Base-by-base conservation (phyloP, 2,113 vertebrate genomes). In the Oryctolagus cuniculus region DNA sequence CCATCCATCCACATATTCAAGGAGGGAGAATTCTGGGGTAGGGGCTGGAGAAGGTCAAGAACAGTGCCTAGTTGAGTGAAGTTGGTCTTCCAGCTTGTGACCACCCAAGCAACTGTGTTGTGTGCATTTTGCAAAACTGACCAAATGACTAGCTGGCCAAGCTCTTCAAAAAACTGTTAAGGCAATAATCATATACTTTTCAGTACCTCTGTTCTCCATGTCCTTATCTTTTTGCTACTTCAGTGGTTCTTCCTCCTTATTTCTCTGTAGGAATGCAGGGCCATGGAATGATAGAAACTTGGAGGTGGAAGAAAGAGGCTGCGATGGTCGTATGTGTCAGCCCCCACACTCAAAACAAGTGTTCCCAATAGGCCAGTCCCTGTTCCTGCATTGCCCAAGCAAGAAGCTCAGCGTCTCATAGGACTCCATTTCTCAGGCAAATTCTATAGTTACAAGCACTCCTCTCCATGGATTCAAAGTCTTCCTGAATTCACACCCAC, bases 161-260 rank as follows among this genome's bases (percentile, higher is more conserved):
- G 29, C 31, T 72, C 63, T 73, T 86, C n/a, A 61, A 84, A 84
- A 94, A 87, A 13, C 51, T 87, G 6, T 31, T 88, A 91, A 82
- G 53, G 70, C n/a, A 89, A 69, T 19, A 72, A 58, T 1, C 1
- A n/a, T 6, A 25, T 69, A 44, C 72, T 89, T 90, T 87, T 88
- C 55, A 44, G 29, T 74, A 34, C 10, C 58, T 49, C 24, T 84
- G 12, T 36, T 80, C 12, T 73, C 53, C 15, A 8, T 51, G 21
- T 72, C 85, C 58, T 75, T 82, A 81, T 21, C 6, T 55, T 96
- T 97, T 92, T 74, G 1, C 12, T 44, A 92, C 12, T 11, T 95
- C 25, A 29, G 61, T 49, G 22, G n/a, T 87, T 53, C 5, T 25
- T 55, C 25, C 3, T 85, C 22, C 53, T 89, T 55, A 49, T 53